phyloP scores from a whole-genome alignment of 2,113 vertebrate species.

The Cheilinus undulatus region DNA sequence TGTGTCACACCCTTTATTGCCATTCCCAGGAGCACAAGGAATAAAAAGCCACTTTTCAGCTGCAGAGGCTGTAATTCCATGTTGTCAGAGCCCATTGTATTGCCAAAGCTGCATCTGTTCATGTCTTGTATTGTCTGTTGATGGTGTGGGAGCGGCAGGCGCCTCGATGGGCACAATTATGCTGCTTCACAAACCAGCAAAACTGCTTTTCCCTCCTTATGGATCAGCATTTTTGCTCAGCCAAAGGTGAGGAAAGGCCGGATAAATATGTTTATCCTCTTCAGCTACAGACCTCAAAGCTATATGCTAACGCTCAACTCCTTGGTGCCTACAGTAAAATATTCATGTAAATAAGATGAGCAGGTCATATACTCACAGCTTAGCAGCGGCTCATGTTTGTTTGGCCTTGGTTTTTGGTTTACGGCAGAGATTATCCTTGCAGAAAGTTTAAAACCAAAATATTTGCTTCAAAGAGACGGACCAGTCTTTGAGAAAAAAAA shows the following conservation, averaged over 20 bases:
- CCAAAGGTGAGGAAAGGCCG: constrained; percentile 60
- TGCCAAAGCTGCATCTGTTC: constrained; percentile 69
- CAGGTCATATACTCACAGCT: constrained; percentile 49
- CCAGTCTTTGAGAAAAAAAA: neutral
- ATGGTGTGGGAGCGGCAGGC: constrained; percentile 59
- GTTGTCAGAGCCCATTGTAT: constrained; percentile 76
- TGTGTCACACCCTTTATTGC: constrained; percentile 50
- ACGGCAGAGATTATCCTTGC: constrained; percentile 40
- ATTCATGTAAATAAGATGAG: constrained; percentile 63
- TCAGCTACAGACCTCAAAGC: constrained; percentile 44
- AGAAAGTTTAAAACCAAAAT: constrained; percentile 42
- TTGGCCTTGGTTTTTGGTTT: constrained; percentile 65
- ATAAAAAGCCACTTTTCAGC: constrained; percentile 69
- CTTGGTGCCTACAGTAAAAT: constrained; percentile 34
- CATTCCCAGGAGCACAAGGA: constrained; percentile 49
- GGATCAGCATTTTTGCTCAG: constrained; percentile 56
- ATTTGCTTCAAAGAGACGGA: constrained; percentile 34
- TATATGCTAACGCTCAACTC: constrained; percentile 45
- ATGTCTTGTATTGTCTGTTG: constrained; percentile 63
- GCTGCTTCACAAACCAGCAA: constrained; percentile 45
- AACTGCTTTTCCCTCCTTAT: constrained; percentile 47
- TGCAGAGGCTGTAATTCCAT: constrained; percentile 73
- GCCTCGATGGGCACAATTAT: constrained; percentile 65
- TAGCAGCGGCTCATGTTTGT: constrained; percentile 50
- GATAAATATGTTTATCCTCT: constrained; percentile 67